These are phyloP conservation scores for Cotesia congregata DNA, from an alignment of 2,888 invertebrate genomes.

Conservation along the genomic window DNA sequence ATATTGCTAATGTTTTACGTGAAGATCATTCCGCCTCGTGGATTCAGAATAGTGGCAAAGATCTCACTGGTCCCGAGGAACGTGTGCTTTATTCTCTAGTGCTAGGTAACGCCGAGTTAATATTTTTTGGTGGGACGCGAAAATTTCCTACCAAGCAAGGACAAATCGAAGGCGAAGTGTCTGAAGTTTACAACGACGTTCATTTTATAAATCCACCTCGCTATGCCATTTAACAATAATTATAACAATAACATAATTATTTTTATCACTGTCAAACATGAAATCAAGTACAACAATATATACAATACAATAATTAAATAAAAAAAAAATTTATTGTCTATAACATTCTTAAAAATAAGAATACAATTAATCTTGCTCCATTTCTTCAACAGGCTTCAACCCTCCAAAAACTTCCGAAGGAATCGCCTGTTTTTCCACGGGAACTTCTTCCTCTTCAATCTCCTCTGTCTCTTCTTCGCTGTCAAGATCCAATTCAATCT, in stretches of 20 bases:
- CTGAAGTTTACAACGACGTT: conserved; percentile 67
- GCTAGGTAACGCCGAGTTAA: conserved; percentile 90
- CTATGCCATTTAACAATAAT: conserved; percentile 61
- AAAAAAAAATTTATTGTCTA: background rate
- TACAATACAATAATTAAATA: background rate
- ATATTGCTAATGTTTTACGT: conserved; percentile 81
- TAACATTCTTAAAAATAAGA: background rate
- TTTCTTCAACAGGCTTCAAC: conserved; percentile 72
- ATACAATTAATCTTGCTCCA: conserved; percentile 51
- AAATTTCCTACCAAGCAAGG: conserved; percentile 76
- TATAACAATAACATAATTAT: background rate
- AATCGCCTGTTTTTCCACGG: conserved; percentile 86
- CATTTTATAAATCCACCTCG: conserved; percentile 67
- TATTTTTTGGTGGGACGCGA: conserved; percentile 96
- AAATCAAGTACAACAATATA: conserved; percentile 11
- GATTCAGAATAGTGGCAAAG: conserved; percentile 79
- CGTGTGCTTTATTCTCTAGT: conserved; percentile 91
- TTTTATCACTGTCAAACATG: conserved; percentile 2
- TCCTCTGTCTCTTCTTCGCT: conserved; percentile 76
- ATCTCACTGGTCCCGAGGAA: conserved; percentile 85
- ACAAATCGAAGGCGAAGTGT: conserved; percentile 61
- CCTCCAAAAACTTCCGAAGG: conserved; percentile 95
- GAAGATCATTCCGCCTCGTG: conserved; percentile 78
- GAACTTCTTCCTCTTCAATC: conserved; percentile 75
- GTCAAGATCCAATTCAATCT: conserved; percentile 87